Evolutionary conservation across 2,888 invertebrate genomes (phyloP).

Genomic region (Phanerotoma sp.): DNA sequence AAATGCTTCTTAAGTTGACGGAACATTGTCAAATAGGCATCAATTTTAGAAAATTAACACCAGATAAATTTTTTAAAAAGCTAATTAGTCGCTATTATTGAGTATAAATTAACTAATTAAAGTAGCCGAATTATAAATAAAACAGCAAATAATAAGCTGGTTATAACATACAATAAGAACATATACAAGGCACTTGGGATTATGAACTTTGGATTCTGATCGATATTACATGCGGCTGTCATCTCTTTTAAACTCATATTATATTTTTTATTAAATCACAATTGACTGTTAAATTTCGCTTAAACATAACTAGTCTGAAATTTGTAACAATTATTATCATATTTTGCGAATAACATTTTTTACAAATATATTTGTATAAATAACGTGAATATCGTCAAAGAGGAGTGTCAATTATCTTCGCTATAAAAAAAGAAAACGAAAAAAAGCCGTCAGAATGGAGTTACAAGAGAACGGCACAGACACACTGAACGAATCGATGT

Average conservation of each 20-base stretch:
- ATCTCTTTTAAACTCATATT: not conserved
- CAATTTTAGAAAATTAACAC: not conserved
- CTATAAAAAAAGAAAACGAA: no score
- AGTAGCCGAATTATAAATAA: not conserved
- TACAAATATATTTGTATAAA: no score
- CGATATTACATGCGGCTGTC: constrained; percentile 2
- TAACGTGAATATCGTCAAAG: constrained; percentile 2
- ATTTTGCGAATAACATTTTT: no score
- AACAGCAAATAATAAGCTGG: not conserved
- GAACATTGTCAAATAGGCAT: no score
- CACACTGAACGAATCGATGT: constrained; percentile 48
- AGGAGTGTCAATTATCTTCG: not conserved
- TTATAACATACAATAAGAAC: not conserved
- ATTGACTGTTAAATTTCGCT: not conserved
- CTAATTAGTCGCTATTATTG: not conserved
- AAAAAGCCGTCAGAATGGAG: constrained; percentile 43
- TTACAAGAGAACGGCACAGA: constrained; percentile 50
- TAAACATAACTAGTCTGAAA: not conserved
- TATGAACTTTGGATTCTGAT: constrained; percentile 18
- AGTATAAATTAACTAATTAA: not conserved
- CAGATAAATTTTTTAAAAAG: not conserved
- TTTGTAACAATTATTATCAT: not conserved
- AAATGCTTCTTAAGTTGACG: no score
- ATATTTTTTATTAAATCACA: not conserved
- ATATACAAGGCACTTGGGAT: constrained; percentile 4